phyloP scores from a whole-genome alignment of 1,140 invertebrate species.

The Phthorimaea operculella region DNA sequence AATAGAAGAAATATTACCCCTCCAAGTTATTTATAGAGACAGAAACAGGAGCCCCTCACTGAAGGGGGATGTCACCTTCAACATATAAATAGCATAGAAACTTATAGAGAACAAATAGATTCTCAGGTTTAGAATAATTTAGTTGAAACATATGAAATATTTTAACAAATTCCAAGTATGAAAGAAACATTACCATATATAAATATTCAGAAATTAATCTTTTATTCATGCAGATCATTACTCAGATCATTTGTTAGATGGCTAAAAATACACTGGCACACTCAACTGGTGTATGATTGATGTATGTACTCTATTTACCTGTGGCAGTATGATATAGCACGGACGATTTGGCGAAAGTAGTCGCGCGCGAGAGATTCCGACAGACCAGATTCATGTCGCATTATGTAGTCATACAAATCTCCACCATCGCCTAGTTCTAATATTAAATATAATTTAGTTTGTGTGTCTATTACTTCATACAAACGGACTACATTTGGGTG shows the following conservation, averaged over 20 bases:
- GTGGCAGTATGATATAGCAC: constrained; percentile 98
- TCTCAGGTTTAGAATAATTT: no score
- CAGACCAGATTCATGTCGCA: constrained; percentile 90
- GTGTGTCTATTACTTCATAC: constrained; percentile 99
- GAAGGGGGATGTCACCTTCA: background rate
- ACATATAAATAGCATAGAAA: background rate
- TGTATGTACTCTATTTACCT: constrained; percentile 68
- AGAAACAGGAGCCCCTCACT: background rate
- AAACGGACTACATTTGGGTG: constrained; percentile 98
- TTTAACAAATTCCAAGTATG: no score
- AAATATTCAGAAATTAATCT: no score
- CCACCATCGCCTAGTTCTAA: constrained; percentile 98
- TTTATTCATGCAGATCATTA: no score
- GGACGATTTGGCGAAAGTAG: constrained; percentile 96
- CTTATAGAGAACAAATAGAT: background rate
- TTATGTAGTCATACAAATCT: constrained; percentile 99
- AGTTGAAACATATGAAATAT: no score
- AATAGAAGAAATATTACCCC: background rate
- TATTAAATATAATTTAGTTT: constrained; percentile 95
- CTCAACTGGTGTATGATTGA: background rate
- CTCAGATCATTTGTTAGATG: no score
- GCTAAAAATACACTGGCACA: background rate
- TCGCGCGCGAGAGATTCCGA: constrained; percentile 85
- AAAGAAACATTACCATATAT: no score
- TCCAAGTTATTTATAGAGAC: no score